Percentiles rank a stretch among this genome's conserved stretches.
phyloP scores from a whole-genome alignment of 2,888 invertebrate genomes.

The Carpatolechia fugitivella region DNA sequence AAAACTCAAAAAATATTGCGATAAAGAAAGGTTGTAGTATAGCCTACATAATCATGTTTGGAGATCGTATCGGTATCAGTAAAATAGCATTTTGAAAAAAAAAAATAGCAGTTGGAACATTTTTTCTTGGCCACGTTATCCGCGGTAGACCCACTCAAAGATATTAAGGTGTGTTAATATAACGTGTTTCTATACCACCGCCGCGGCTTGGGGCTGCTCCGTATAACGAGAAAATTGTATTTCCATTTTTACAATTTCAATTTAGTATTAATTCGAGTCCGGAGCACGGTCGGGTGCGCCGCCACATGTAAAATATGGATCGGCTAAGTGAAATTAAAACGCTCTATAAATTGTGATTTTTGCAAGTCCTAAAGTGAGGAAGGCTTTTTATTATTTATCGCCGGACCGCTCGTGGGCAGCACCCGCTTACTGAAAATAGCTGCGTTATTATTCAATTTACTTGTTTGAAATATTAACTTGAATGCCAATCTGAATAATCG shows the following conservation, averaged over 20 bases:
- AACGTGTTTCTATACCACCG: slow-evolving; percentile 64
- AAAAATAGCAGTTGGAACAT: slow-evolving; percentile 9
- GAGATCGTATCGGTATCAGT: slow-evolving; percentile 6
- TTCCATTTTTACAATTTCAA: slow-evolving; percentile 80
- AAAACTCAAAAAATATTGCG: too few species aligned
- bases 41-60: too few species aligned
- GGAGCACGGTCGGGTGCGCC: slow-evolving; percentile 68
- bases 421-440: slow-evolving; percentile 71
- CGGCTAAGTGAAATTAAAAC: slow-evolving; percentile 80
- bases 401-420: slow-evolving; percentile 62
- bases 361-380: slow-evolving; percentile 80
- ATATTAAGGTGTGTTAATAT: slow-evolving; percentile 63
- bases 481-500: slow-evolving; percentile 16
- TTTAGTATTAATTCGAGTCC: slow-evolving; percentile 78
- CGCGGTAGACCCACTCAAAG: slow-evolving; percentile 36
- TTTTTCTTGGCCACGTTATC: slow-evolving; percentile 32
- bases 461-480: slow-evolving; percentile 67
- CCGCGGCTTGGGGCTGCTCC: slow-evolving; percentile 36
- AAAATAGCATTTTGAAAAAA: slow-evolving; percentile 8
- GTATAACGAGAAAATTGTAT: slow-evolving; percentile 76
- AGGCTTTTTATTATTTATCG: slow-evolving; percentile 79
- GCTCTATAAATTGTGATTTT: slow-evolving; percentile 80
- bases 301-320: slow-evolving; percentile 80
- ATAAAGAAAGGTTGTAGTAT: too few species aligned
- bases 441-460: slow-evolving; percentile 75